These are phyloP conservation scores for Chionomys nivalis DNA, from an alignment of 2,113 vertebrate species.

Conservation along the genomic window DNA sequence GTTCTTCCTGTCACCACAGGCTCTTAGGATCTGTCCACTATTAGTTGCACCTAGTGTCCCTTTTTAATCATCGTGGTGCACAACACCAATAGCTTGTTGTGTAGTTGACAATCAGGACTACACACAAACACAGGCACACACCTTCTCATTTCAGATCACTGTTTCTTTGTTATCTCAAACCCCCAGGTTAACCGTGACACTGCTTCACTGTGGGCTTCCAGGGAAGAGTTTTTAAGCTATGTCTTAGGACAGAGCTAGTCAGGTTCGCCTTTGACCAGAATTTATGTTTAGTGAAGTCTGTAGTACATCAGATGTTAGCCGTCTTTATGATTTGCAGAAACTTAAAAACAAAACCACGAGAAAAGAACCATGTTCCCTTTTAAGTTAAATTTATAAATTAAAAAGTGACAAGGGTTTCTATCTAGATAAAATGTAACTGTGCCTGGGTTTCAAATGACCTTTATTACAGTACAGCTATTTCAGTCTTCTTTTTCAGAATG, in stretches of 20 bases:
- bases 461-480: not conserved
- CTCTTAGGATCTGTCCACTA: not conserved
- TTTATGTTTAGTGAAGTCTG: not conserved
- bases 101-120: not conserved
- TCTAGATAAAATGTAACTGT: not conserved
- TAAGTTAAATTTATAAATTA: not conserved
- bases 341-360: not conserved
- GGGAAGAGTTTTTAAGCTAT: not conserved
- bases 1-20: not conserved
- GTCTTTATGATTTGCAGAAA: not conserved
- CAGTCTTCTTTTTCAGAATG: not conserved
- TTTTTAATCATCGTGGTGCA: not conserved
- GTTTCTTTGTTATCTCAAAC: not conserved
- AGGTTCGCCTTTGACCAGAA: not conserved
- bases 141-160: not conserved
- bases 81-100: not conserved
- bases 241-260: not conserved
- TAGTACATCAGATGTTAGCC: not conserved
- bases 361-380: not conserved
- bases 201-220: not conserved
- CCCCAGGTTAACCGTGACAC: not conserved
- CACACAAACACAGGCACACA: too few species aligned
- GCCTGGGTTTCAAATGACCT: not conserved
- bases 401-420: not conserved
- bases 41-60: not conserved